A percentile compares a stretch with the other conserved stretches of the same genome.
phyloP scores from a whole-genome alignment of 2,113 vertebrate genomes.

The Cyanoderma ruficeps region DNA sequence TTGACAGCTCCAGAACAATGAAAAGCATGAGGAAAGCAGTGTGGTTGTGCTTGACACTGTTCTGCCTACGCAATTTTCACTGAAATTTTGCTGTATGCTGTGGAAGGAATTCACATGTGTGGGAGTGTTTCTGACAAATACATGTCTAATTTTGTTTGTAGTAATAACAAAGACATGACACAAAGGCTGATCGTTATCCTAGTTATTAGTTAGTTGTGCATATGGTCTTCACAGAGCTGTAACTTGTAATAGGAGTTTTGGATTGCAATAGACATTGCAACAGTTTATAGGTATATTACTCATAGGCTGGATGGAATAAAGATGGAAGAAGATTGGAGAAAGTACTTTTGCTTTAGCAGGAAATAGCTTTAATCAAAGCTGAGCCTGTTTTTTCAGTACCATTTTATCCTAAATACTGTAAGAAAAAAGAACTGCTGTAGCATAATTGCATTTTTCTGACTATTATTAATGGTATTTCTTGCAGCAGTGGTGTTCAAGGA shows the following conservation, averaged over 20 bases:
- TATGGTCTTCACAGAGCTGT: not conserved
- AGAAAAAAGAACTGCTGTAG: not conserved
- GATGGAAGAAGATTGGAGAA: not conserved
- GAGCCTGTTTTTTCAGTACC: not conserved
- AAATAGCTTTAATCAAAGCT: not conserved
- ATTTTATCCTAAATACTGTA: not conserved
- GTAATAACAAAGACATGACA: constrained; percentile 9
- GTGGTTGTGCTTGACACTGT: not conserved
- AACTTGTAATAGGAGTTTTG: not conserved
- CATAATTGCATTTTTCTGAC: not conserved
- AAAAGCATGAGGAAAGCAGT: not conserved
- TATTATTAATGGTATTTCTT: not conserved
- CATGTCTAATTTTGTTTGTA: constrained; percentile 29
- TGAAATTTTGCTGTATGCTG: not conserved
- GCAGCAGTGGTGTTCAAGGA: not conserved
- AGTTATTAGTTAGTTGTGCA: not conserved
- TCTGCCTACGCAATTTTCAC: not conserved
- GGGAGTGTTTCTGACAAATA: constrained; percentile 23
- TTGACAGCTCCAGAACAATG: not conserved
- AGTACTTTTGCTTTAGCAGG: not conserved
- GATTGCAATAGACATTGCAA: not conserved
- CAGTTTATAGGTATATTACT: not conserved
- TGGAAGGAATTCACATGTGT: not conserved
- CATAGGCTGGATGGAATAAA: not conserved
- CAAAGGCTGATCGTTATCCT: constrained; percentile 18